Evolutionary conservation across 2,888 invertebrate species (phyloP).

Genomic region (Philhelius pedissequus): DNA sequence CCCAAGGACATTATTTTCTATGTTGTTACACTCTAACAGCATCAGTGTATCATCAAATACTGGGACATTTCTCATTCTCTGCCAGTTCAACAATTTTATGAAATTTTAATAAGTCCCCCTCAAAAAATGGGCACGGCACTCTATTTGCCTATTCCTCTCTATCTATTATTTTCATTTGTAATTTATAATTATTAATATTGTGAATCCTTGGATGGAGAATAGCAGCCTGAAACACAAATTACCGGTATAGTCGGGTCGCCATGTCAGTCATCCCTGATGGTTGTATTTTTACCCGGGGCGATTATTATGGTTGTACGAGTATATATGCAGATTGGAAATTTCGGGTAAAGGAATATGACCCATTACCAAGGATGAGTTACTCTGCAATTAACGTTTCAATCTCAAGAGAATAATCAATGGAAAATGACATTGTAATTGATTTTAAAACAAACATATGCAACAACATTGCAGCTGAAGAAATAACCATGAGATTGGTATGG

Average conservation of each 20-base stretch:
- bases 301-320: constrained; percentile 11
- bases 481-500: neutral
- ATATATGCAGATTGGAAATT: neutral
- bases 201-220: constrained; percentile 14
- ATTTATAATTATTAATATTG: constrained; percentile 56
- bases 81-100: constrained; percentile 1
- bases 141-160: neutral
- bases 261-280: neutral
- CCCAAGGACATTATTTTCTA: constrained; percentile 3
- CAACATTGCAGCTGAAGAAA: neutral
- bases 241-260: neutral
- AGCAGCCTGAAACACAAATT: constrained; percentile 16
- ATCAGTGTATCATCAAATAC: neutral
- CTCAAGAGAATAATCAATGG: constrained; percentile 64
- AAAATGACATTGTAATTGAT: constrained; percentile 68
- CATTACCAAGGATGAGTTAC: constrained; percentile 48
- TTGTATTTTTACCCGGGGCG: constrained; percentile 38
- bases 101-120: constrained; percentile 42
- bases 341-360: neutral
- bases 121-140: neutral
- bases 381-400: constrained; percentile 65
- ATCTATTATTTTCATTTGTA: constrained; percentile 24
- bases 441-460: constrained; percentile 58
- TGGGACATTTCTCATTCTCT: neutral
- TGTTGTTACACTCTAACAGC: neutral